Percentiles rank a stretch among this genome's conserved stretches.
These are phyloP conservation scores for Phalacrocorax carbo DNA, from an alignment of 2,113 vertebrate genomes.

Conservation along the genomic window DNA sequence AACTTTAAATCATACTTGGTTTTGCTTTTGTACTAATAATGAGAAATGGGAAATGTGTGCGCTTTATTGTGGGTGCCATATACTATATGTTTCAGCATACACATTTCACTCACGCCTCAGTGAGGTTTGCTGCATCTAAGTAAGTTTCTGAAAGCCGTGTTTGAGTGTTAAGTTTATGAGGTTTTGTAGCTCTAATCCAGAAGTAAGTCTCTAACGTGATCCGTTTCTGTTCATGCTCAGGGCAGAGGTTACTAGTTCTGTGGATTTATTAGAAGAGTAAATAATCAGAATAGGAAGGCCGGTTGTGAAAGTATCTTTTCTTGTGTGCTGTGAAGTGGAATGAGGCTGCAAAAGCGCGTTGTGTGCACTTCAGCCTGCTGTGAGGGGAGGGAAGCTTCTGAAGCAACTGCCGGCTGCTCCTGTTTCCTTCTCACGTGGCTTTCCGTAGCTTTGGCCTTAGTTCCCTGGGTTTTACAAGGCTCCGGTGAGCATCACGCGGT, in stretches of 20 bases:
- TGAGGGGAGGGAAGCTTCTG: background rate
- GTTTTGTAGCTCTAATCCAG: background rate
- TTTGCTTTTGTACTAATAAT: background rate
- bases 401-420: background rate
- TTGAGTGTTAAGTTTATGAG: background rate
- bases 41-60: accelerated
- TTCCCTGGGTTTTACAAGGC: background rate
- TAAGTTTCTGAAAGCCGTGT: accelerated
- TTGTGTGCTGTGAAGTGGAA: background rate
- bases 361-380: accelerated
- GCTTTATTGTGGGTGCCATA: accelerated
- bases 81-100: accelerated
- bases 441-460: accelerated
- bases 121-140: background rate
- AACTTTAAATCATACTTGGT: background rate
- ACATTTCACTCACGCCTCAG: accelerated
- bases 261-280: background rate
- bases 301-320: background rate
- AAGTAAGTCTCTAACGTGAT: background rate
- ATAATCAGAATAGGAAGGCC: background rate
- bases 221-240: background rate
- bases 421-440: accelerated
- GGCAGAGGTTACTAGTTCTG: background rate
- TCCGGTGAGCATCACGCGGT: accelerated
- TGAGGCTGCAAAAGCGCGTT: accelerated